Evolutionary conservation across 2,888 invertebrate genomes (phyloP).

Genomic region (Sialis fuliginosa): DNA sequence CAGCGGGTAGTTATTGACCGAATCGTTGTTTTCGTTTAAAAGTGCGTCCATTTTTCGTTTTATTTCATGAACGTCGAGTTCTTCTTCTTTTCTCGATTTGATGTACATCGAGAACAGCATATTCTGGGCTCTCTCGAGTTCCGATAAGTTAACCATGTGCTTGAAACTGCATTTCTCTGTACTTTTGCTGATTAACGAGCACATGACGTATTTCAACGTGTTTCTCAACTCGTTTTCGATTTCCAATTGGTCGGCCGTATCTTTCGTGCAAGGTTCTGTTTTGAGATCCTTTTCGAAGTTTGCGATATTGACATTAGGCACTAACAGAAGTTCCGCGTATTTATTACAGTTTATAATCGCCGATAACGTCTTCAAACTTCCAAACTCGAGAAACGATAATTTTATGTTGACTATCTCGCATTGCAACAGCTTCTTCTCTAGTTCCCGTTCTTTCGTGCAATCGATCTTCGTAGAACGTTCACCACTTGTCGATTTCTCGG

Average conservation of each 20-base stretch:
- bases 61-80: slow-evolving; percentile 19
- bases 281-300: slow-evolving; percentile 9
- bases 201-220: slow-evolving; percentile 22
- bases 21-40: slow-evolving; percentile 6
- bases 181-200: slow-evolving; percentile 25
- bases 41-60: slow-evolving; percentile 16
- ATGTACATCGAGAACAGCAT: slow-evolving; percentile 25
- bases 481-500: slow-evolving; percentile 17
- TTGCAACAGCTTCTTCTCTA: slow-evolving; percentile 24
- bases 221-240: slow-evolving; percentile 14
- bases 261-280: slow-evolving; percentile 9
- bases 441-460: slow-evolving; percentile 14
- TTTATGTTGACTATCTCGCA: slow-evolving; percentile 28
- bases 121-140: slow-evolving; percentile 29
- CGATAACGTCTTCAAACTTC: slow-evolving; percentile 34
- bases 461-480: slow-evolving; percentile 11
- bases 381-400: slow-evolving; percentile 32
- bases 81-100: slow-evolving; percentile 22
- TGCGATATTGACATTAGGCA: slow-evolving; percentile 20
- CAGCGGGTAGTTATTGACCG: background rate
- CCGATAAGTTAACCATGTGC: slow-evolving; percentile 25
- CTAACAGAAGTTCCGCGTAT: slow-evolving; percentile 34
- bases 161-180: slow-evolving; percentile 27
- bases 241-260: slow-evolving; percentile 6
- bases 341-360: slow-evolving; percentile 31